A percentile compares a stretch with the other conserved stretches of the same genome.
Conservation (phyloP, 2,888 invertebrate species). For the Philonicus albiceps region DNA sequence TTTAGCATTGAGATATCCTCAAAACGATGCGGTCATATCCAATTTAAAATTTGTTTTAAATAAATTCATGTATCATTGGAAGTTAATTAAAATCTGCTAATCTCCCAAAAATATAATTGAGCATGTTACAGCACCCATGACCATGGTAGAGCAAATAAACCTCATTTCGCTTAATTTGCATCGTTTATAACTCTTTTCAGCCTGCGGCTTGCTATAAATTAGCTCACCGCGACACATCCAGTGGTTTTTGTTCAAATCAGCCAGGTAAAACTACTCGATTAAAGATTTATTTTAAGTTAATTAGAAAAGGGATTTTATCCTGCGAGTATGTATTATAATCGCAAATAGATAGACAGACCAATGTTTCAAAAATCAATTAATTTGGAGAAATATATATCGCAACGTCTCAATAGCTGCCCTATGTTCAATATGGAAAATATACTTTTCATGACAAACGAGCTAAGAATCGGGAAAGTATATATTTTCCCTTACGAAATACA, state of each 20-base stretch:
- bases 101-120: not conserved
- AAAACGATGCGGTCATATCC: not conserved
- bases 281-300: not conserved
- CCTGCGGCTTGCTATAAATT: not conserved
- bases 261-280: not conserved
- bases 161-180: not conserved
- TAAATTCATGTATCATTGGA: not conserved
- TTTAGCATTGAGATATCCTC: not conserved
- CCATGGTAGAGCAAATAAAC: not conserved
- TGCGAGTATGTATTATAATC: not conserved
- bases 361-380: no score
- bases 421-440: no score
- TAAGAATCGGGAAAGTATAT: no score
- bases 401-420: no score
- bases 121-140: not conserved
- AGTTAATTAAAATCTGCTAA: conserved; percentile 10
- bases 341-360: no score
- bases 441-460: no score
- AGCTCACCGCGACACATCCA: not conserved
- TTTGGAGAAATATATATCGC: no score
- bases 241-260: not conserved
- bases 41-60: conserved; percentile 2
- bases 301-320: not conserved
- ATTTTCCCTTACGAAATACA: no score
- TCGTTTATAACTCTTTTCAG: not conserved